Conservation (phyloP, 2,797 vertebrate genomes). For the Hozukius guyotensis region DNA sequence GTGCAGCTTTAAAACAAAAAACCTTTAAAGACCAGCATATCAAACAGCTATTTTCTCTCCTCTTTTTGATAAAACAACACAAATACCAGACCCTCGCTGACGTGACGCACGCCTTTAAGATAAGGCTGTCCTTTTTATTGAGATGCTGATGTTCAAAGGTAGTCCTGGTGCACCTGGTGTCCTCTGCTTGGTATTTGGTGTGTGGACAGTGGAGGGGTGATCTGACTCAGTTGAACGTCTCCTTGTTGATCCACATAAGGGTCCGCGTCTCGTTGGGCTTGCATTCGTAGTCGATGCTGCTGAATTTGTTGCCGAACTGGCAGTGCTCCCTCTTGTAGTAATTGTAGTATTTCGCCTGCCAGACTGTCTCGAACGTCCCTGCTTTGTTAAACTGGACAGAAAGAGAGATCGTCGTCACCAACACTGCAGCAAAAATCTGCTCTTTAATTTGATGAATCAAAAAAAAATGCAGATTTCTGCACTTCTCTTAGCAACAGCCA, state of each 20-base stretch:
- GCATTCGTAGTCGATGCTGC: slow-evolving; percentile 94
- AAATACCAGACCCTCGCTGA: slow-evolving; percentile 8
- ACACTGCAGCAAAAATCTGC: background rate
- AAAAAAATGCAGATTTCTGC: background rate
- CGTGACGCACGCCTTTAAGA: background rate
- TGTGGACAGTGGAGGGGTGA: background rate
- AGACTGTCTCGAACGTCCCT: slow-evolving; percentile 95
- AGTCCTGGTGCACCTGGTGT: slow-evolving; percentile 10
- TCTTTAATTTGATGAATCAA: background rate
- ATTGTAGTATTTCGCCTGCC: slow-evolving; percentile 99
- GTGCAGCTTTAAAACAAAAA: slow-evolving; percentile 11
- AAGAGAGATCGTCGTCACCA: background rate
- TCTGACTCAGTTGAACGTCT: slow-evolving; percentile 86
- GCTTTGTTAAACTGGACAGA: slow-evolving; percentile 85
- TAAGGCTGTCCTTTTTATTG: slow-evolving; percentile 11
- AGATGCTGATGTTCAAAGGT: slow-evolving; percentile 38
- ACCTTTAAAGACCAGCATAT: slow-evolving; percentile 25
- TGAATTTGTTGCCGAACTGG: slow-evolving; percentile 97
- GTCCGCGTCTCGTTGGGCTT: slow-evolving; percentile 98
- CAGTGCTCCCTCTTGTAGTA: slow-evolving; percentile 99
- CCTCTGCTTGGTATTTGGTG: slow-evolving; percentile 1
- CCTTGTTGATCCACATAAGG: slow-evolving; percentile 99
- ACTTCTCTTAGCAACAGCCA: background rate
- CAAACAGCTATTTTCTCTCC: background rate
- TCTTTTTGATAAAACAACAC: slow-evolving; percentile 1